A percentile compares a stretch with the other conserved stretches of the same genome.
Conservation (phyloP, 2,888 invertebrate species). For the Chrysina gloriosa region DNA sequence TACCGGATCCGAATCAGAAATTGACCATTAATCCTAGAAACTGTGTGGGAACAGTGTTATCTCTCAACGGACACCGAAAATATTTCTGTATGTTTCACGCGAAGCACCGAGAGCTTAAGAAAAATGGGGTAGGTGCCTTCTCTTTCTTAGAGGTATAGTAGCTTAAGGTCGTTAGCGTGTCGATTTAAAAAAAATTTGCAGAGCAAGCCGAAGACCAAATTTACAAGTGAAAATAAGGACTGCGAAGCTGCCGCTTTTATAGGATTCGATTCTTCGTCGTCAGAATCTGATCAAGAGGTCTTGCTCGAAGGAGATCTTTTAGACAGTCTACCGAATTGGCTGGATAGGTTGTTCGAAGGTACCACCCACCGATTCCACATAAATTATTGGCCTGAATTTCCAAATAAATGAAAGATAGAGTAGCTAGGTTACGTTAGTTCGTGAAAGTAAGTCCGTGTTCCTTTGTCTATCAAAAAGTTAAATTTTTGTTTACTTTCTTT, state of each 20-base stretch:
- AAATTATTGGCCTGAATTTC: slow-evolving; percentile 98
- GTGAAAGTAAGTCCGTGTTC: not conserved
- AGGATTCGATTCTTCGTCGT: slow-evolving; percentile 81
- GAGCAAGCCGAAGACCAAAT: slow-evolving; percentile 41
- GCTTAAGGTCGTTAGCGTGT: not conserved
- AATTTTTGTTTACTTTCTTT: no score
- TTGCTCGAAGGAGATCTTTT: slow-evolving; percentile 72
- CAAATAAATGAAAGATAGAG: slow-evolving; percentile 83
- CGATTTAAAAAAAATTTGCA: slow-evolving; percentile 4
- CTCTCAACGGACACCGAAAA: slow-evolving; percentile 95
- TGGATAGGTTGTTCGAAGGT: slow-evolving; percentile 97
- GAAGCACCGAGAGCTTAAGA: slow-evolving; percentile 85
- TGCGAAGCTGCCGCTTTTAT: slow-evolving; percentile 88
- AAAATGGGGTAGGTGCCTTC: slow-evolving; percentile 71
- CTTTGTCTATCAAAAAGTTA: not conserved
- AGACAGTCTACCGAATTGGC: slow-evolving; percentile 94
- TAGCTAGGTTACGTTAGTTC: no score
- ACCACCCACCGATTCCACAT: slow-evolving; percentile 95
- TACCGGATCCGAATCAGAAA: slow-evolving; percentile 80
- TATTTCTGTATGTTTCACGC: slow-evolving; percentile 99
- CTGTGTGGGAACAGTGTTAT: slow-evolving; percentile 95
- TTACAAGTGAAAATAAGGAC: slow-evolving; percentile 66
- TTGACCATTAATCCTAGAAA: slow-evolving; percentile 94
- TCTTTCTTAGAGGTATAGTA: not conserved
- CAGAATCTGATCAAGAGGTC: slow-evolving; percentile 66